These are phyloP conservation scores for Drosophila murphyi DNA, from an alignment of 1,140 invertebrate species.

Conservation along the genomic window DNA sequence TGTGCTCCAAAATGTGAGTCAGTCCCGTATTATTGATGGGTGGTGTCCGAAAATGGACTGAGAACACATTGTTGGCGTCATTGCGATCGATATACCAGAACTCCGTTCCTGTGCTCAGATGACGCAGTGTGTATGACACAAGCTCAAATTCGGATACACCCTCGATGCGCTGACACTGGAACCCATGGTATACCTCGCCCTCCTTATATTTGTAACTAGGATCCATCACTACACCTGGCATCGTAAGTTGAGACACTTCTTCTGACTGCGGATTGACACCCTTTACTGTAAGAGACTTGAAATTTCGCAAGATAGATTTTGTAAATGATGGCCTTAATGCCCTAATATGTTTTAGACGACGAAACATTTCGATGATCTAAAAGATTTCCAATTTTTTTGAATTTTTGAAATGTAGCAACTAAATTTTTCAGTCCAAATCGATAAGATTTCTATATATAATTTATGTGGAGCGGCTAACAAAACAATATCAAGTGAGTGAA, in stretches of 20 bases:
- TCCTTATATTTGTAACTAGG: conserved; percentile 81
- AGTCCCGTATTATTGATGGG: conserved; percentile 94
- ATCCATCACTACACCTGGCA: conserved; percentile 10
- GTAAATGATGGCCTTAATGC: neutral
- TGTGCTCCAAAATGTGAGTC: conserved; percentile 97
- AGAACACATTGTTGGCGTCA: conserved; percentile 95
- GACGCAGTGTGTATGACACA: conserved; percentile 90
- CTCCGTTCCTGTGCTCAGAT: conserved; percentile 92
- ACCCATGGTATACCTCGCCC: conserved; percentile 87
- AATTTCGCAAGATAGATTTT: neutral
- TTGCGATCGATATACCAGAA: conserved; percentile 94
- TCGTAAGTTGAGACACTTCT: neutral
- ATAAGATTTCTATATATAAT: neutral
- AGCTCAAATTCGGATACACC: conserved; percentile 90
- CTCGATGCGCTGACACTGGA: conserved; percentile 87
- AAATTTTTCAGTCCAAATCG: neutral
- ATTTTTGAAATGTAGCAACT: neutral
- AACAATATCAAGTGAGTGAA: too few species aligned
- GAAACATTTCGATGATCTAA: neutral
- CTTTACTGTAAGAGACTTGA: neutral
- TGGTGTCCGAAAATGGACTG: conserved; percentile 94
- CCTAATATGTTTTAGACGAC: neutral
- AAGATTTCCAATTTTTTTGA: neutral
- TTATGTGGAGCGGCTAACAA: too few species aligned
- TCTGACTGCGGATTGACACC: neutral